Evolutionary conservation across 2,888 invertebrate species (phyloP), one percentile per base, ranked within the genome.

Genomic region (Ceriagrion tenellum): DNA sequence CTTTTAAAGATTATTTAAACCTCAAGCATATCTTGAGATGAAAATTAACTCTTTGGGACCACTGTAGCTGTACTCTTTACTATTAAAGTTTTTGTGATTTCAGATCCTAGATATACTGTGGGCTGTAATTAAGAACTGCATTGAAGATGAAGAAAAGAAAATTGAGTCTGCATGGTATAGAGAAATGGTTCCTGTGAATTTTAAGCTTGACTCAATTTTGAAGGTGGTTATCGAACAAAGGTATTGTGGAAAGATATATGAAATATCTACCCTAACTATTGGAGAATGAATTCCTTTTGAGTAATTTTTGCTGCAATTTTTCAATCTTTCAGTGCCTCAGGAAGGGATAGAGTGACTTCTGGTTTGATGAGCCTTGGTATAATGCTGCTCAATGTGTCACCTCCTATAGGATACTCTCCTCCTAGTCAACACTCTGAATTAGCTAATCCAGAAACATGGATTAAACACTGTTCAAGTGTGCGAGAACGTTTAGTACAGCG

Each of bases 151-250:
- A 47, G 97, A 97, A 95, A 97, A 97, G 88, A 97, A 95, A 96
- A 97, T 96, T 96, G 97, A 95, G 95, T 97, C 97, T 96, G 97
- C 97, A 13, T 98, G 98, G 98, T 97, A 98, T 96, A 97, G 97
- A 95, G 97, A 97, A 90, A 96, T 97, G 96, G 96, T 97, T 69
- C 96, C 97, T 0, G 96, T 96, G 20, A 96, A 96, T 74, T 96
- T 96, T 95, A 96, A 97, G 95, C 96, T 97, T 63, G 97, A 97
- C 96, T 96, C 96, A 30, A 96, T 97, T n/a, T 96, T 97, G 93
- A 96, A 96, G 63, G 96, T 97, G 95, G 96, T 97, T 90, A 97
- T 97, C 55, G 96, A 97, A 81, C 97, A 97, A 96, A 97, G 97
- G 97, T 97, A 96, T 96, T 97, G 47, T n/a, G 56, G 35, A 88